These are phyloP conservation scores for Physeter macrocephalus DNA, from an alignment of 2,113 vertebrate species.

Conservation along the genomic window DNA sequence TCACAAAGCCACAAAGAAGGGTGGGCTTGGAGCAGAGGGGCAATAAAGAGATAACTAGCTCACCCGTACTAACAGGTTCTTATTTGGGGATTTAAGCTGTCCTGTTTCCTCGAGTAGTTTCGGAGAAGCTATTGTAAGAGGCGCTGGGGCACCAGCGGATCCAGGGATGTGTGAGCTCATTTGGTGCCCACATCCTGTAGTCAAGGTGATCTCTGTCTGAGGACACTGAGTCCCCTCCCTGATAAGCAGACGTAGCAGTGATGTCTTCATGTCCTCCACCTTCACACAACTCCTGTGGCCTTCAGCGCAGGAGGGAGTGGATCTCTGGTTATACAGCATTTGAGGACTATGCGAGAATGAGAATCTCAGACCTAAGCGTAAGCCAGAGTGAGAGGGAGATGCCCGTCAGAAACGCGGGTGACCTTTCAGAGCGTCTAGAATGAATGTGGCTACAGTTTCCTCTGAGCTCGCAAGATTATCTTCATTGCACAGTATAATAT, in stretches of 20 bases:
- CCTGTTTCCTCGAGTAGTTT: not conserved
- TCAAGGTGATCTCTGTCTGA: not conserved
- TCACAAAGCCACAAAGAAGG: not conserved
- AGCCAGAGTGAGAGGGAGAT: not conserved
- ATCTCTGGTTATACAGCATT: not conserved
- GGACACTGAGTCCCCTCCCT: too few relatives aligned
- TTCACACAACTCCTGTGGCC: not conserved
- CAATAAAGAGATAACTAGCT: not conserved
- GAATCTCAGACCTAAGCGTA: slow-evolving; percentile 40
- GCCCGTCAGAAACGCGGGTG: slow-evolving; percentile 18
- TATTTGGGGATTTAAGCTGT: not conserved
- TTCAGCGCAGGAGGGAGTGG: not conserved
- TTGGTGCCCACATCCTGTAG: not conserved
- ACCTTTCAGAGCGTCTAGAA: slow-evolving; percentile 51
- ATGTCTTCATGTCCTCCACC: not conserved
- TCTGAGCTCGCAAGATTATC: not conserved
- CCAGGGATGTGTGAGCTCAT: accelerated
- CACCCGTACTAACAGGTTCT: not conserved
- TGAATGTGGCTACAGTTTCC: slow-evolving; percentile 17
- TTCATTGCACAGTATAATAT: not conserved
- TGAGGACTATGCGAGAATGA: slow-evolving; percentile 52
- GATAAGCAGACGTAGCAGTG: not conserved
- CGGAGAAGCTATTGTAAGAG: not conserved
- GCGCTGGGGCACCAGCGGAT: not conserved
- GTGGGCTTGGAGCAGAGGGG: not conserved